Percentiles rank a stretch among this genome's conserved stretches.
Conservation (phyloP, 2,888 invertebrate genomes). For the Mycalesis mineus region DNA sequence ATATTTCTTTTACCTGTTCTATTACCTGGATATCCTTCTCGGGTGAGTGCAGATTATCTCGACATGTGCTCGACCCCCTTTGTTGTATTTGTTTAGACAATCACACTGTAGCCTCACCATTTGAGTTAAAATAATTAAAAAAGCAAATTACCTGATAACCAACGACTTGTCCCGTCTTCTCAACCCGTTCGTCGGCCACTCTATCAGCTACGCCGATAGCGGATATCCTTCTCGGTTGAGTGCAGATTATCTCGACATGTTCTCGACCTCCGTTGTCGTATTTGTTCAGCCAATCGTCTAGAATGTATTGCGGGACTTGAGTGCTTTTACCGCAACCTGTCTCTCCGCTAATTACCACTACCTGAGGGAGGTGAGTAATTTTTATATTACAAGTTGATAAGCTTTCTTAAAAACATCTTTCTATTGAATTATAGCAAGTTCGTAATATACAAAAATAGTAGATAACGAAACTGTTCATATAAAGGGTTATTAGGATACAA, state of each 20-base stretch:
- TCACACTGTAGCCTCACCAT: background rate
- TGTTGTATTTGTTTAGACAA: too few relatives aligned
- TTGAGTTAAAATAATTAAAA: background rate
- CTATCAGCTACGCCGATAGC: slow-evolving; percentile 95
- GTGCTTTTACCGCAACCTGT: slow-evolving; percentile 92
- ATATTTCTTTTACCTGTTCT: too few relatives aligned
- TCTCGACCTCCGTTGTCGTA: slow-evolving; percentile 69
- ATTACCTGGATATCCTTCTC: too few relatives aligned
- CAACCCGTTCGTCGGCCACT: slow-evolving; percentile 91
- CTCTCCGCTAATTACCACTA: slow-evolving; percentile 88
- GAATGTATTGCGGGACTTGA: slow-evolving; percentile 95
- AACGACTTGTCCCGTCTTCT: slow-evolving; percentile 85
- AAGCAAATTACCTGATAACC: slow-evolving; percentile 81
- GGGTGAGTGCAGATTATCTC: too few relatives aligned
- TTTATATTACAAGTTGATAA: too few relatives aligned
- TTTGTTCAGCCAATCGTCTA: slow-evolving; percentile 89
- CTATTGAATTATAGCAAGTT: too few relatives aligned
- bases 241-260: slow-evolving; percentile 92
- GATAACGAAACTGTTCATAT: too few relatives aligned
- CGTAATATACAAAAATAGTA: too few relatives aligned
- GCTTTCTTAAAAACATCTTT: too few relatives aligned
- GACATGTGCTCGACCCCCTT: too few relatives aligned
- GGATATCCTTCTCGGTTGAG: slow-evolving; percentile 94
- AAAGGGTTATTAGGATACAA: too few relatives aligned
- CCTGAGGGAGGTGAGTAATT: slow-evolving; percentile 41